Evolutionary conservation across 53 echinoderm and acorn worm species (phyloP), one percentile per base, ranked within the genome.

Genomic region (Echinarachnius parma): DNA sequence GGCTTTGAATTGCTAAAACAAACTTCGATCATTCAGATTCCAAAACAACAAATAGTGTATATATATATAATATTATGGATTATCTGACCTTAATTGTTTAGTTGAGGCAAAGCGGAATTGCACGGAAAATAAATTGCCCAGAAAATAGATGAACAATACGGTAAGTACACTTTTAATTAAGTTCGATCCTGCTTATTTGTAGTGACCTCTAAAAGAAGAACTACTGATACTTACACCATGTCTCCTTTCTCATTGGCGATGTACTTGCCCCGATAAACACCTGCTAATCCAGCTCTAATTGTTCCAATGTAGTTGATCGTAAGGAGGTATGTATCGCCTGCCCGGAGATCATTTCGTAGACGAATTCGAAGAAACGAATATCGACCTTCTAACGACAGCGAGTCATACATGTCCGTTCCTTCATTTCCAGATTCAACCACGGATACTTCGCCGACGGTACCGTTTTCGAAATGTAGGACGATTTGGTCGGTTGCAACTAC

Each of bases 201-300:
- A n/a, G n/a, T n/a, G n/a, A n/a, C n/a, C n/a, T n/a, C n/a, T n/a
- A n/a, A n/a, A n/a, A n/a, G n/a, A n/a, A n/a, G n/a, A n/a, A n/a
- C n/a, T n/a, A 39, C 42, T 13, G 7, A 39, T 50, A 50, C 52
- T 50, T 50, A 50, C 52, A 50, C 9, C 4, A 20, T 50, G 52
- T 4, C 4, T 9, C 87, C 87, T 5, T 70, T 44, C 13, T 33
- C 50, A 22, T 82, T 15, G 48, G 78, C 52, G 29, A 20, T 53
- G 66, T 91, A 91, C 15, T 30, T 69, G 48, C 91, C 86, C 14
- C 91, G 68, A 80, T 91, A 91, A 18, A 86, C 64, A n/a, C 91
- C 91, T 20, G 54, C 76, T 48, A 86, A 83, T 23, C 71, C 71
- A 27, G 80, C 77, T 46, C 79, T 68, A 30, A 91, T 69, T 35